These are phyloP conservation scores for Lemur catta DNA, from an alignment of 2,797 vertebrate genomes.

Conservation along the genomic window DNA sequence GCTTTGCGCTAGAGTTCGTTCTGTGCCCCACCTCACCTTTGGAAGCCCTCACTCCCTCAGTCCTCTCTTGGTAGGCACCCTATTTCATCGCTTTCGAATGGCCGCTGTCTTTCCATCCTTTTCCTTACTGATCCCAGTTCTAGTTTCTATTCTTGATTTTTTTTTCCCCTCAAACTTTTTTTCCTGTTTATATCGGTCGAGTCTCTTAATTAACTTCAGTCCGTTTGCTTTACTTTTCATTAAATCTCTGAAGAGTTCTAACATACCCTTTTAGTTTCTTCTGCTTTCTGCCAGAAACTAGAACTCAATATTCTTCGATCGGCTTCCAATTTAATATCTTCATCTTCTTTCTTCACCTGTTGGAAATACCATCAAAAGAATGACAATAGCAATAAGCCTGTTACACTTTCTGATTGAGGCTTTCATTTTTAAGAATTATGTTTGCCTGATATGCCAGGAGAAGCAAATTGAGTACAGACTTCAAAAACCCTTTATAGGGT, in stretches of 20 bases:
- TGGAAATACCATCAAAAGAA: background rate
- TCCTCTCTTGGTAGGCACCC: background rate
- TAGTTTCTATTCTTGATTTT: background rate
- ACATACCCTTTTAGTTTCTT: background rate
- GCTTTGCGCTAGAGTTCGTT: background rate
- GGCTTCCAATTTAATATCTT: conserved; percentile 7
- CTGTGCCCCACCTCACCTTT: background rate
- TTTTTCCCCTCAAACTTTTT: background rate
- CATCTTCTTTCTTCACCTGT: background rate
- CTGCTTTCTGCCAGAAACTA: background rate
- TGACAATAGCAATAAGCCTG: background rate
- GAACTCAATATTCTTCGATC: background rate
- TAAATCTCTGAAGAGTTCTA: background rate
- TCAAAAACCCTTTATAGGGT: background rate
- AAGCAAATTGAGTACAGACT: background rate
- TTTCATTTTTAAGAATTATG: conserved; percentile 16
- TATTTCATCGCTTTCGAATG: background rate
- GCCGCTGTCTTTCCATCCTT: background rate
- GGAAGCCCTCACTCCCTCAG: background rate
- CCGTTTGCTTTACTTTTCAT: background rate
- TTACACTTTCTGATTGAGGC: background rate
- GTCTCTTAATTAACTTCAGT: background rate
- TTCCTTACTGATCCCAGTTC: background rate
- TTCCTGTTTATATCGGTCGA: background rate
- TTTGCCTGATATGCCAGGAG: background rate